These are phyloP conservation scores for Plectrocnemia conspersa DNA, from an alignment of 1,140 invertebrate genomes.

Conservation along the genomic window DNA sequence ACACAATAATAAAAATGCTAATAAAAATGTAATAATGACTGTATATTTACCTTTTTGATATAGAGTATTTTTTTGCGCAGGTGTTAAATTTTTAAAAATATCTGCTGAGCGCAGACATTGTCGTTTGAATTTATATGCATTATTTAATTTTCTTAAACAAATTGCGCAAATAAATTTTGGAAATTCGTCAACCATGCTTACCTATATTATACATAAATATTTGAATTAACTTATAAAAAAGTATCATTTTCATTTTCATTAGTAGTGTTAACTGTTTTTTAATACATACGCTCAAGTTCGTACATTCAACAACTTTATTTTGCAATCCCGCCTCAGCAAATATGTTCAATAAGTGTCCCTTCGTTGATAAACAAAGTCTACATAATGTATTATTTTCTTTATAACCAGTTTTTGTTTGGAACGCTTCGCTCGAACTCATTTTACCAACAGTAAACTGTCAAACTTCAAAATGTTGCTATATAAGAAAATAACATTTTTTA, in stretches of 20 bases:
- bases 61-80: neutral
- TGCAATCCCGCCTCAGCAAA: constrained; percentile 14
- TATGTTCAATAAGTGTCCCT: constrained; percentile 9
- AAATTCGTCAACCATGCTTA: constrained; percentile 11
- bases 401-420: too few relatives aligned
- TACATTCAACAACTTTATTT: constrained; percentile 21
- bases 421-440: too few relatives aligned
- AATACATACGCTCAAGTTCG: constrained; percentile 12
- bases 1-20: neutral
- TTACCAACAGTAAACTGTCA: too few relatives aligned
- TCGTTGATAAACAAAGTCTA: constrained; percentile 20
- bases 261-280: neutral
- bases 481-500: too few relatives aligned
- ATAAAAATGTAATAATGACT: neutral
- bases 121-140: constrained; percentile 21
- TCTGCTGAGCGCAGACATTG: constrained; percentile 21
- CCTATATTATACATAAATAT: constrained; percentile 2
- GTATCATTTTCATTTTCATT: neutral
- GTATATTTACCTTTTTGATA: neutral
- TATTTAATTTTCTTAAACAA: constrained; percentile 24
- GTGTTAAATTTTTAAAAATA: neutral
- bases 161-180: constrained; percentile 13
- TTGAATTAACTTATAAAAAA: constrained; percentile 1
- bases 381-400: too few relatives aligned
- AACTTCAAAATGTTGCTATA: too few relatives aligned